Evolutionary conservation across 2,797 vertebrate genomes (phyloP).

Genomic region (Muraenolepis orangiensis): DNA sequence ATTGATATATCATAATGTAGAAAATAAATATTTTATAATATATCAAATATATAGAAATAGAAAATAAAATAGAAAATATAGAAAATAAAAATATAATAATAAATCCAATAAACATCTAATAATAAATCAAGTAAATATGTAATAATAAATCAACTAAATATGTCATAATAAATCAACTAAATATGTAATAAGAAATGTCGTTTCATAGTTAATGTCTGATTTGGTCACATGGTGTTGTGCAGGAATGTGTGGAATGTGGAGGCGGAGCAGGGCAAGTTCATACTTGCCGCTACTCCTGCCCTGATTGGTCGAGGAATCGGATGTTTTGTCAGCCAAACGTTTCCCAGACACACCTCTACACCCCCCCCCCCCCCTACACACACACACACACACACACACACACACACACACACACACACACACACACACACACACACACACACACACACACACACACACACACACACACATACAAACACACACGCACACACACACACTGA

Average conservation of each 20-base stretch:
- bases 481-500: background rate
- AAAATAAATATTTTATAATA: too few relatives aligned
- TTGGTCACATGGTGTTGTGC: background rate
- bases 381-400: background rate
- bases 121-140: too few relatives aligned
- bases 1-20: too few relatives aligned
- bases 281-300: background rate
- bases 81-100: too few relatives aligned
- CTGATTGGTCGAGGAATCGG: background rate
- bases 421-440: background rate
- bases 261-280: background rate
- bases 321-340: conserved; percentile 1
- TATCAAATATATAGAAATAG: too few relatives aligned
- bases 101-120: too few relatives aligned
- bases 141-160: too few relatives aligned
- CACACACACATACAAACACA: background rate
- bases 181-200: too few relatives aligned
- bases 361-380: too few relatives aligned
- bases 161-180: too few relatives aligned
- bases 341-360: background rate
- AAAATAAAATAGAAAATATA: too few relatives aligned
- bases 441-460: background rate
- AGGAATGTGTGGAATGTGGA: conserved; percentile 1
- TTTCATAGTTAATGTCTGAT: too few relatives aligned
- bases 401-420: background rate